A percentile compares a stretch with the other conserved stretches of the same genome.
phyloP scores from a whole-genome alignment of 2,888 invertebrate species.

The Orthosia incerta region DNA sequence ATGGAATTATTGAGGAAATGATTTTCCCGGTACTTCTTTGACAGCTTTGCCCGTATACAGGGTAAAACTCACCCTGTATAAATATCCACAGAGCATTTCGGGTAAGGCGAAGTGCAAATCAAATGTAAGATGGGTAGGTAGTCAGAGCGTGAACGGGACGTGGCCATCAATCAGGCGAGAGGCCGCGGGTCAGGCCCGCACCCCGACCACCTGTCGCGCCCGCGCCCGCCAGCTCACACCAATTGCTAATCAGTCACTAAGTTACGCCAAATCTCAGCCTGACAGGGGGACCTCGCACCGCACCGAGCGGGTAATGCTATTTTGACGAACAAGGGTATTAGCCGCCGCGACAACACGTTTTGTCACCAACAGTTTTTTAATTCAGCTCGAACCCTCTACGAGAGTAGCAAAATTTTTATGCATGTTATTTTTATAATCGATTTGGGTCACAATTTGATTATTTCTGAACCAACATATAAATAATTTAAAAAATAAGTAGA shows the following conservation, averaged over 20 bases:
- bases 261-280: slow-evolving; percentile 88
- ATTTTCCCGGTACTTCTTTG: slow-evolving; percentile 2
- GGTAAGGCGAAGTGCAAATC: slow-evolving; percentile 71
- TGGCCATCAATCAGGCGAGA: slow-evolving; percentile 84
- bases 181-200: slow-evolving; percentile 82
- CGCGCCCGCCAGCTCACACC: slow-evolving; percentile 85
- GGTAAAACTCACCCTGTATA: slow-evolving; percentile 1
- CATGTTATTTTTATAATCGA: neutral
- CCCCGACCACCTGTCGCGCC: slow-evolving; percentile 89
- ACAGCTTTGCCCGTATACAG: neutral
- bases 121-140: slow-evolving; percentile 75
- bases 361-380: slow-evolving; percentile 70
- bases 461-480: neutral
- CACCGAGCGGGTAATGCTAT: slow-evolving; percentile 81
- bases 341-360: slow-evolving; percentile 73
- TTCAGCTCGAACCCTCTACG: slow-evolving; percentile 25
- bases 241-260: slow-evolving; percentile 91
- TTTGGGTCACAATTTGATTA: neutral
- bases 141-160: slow-evolving; percentile 76
- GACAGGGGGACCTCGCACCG: slow-evolving; percentile 79
- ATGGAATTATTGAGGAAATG: slow-evolving; percentile 18
- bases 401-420: slow-evolving; percentile 9
- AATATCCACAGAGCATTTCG: slow-evolving; percentile 38
- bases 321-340: slow-evolving; percentile 86
- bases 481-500: neutral